These are phyloP conservation scores for Astatoreochromis straeleni DNA, from an alignment of 2,113 vertebrate species.

Conservation along the genomic window DNA sequence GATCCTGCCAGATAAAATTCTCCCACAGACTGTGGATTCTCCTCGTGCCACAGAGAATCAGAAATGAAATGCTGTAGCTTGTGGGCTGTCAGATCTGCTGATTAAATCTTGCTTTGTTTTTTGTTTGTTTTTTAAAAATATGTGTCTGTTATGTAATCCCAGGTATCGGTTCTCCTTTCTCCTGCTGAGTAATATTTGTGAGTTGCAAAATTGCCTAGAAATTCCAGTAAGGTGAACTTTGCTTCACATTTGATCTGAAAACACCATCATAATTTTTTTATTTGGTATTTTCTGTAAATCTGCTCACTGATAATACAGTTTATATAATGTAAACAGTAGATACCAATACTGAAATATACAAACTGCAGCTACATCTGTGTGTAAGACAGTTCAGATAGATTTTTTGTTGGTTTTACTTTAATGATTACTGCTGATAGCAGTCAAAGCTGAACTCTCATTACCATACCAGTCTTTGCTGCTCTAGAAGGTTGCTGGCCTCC, in stretches of 20 bases:
- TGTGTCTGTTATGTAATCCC: neutral
- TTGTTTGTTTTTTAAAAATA: neutral
- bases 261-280: neutral
- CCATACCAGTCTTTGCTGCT: constrained; percentile 91
- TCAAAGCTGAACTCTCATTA: neutral
- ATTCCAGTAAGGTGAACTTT: neutral
- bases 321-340: neutral
- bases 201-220: neutral
- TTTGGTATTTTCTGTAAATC: neutral
- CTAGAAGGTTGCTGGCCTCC: constrained; percentile 91
- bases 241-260: neutral
- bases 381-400: neutral
- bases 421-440: neutral
- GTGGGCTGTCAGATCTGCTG: neutral
- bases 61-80: neutral
- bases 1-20: neutral
- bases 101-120: neutral
- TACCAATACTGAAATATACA: neutral
- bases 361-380: neutral
- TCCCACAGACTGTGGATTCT: neutral
- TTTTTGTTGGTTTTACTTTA: neutral
- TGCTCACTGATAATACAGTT: neutral
- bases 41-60: neutral
- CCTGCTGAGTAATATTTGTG: neutral
- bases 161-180: neutral